phyloP scores from a whole-genome alignment of 2,113 vertebrate species.

The Coturnix japonica region DNA sequence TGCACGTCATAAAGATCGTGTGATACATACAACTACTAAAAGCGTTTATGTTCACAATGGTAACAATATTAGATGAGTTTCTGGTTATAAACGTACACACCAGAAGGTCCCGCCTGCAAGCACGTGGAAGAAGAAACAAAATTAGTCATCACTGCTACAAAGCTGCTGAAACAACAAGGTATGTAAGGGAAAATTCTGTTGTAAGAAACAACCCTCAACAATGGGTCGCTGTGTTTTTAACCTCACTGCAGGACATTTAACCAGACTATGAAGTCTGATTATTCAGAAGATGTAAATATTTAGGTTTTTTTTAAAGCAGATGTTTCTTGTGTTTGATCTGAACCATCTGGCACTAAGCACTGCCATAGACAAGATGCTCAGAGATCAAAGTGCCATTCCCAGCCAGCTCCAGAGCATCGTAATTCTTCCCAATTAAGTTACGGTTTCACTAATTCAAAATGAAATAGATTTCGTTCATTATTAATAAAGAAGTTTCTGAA shows the following conservation, averaged over 20 bases:
- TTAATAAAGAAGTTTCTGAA: not conserved
- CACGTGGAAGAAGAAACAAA: not conserved
- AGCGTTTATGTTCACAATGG: not conserved
- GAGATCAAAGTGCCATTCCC: constrained; percentile 4
- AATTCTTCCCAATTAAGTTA: constrained; percentile 55
- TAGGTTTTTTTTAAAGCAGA: not conserved
- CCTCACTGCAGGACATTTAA: not conserved
- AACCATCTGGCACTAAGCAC: constrained; percentile 19
- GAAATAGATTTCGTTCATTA: constrained; percentile 10
- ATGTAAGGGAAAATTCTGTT: not conserved
- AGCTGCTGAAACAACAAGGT: not conserved
- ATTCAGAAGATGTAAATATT: not conserved
- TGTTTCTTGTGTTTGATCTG: not conserved
- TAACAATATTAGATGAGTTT: not conserved
- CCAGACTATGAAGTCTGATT: not conserved
- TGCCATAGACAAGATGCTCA: constrained; percentile 25
- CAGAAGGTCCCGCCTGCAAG: not conserved
- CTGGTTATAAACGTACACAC: not conserved
- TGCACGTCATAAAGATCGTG: not conserved
- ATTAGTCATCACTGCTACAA: not conserved
- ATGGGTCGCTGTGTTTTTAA: not conserved
- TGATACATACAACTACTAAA: not conserved
- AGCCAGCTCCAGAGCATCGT: not conserved
- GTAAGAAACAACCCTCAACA: not conserved
- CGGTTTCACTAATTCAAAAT: constrained; percentile 3